phyloP scores from a whole-genome alignment of 2,797 vertebrate genomes.

The Macrochelys suwanniensis region DNA sequence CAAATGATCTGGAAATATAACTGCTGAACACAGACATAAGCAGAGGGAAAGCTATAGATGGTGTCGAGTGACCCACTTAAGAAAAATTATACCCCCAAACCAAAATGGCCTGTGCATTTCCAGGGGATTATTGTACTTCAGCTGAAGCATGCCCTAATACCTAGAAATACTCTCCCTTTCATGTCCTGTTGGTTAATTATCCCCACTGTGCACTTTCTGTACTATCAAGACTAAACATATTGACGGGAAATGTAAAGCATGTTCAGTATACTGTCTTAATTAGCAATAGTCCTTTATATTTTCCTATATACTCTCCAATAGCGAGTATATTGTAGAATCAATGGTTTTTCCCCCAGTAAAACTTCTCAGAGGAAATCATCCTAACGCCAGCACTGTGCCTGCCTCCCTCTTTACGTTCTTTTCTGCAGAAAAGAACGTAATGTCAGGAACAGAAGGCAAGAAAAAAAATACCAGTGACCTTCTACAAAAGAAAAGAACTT shows the following conservation, averaged over 20 bases:
- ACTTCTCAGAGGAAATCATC: background rate
- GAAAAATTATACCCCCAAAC: background rate
- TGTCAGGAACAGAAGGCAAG: background rate
- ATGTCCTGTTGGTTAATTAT: background rate
- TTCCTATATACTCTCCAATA: accelerated
- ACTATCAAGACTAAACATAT: accelerated
- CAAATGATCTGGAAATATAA: background rate
- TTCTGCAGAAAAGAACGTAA: background rate
- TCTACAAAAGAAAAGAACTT: accelerated
- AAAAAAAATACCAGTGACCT: accelerated
- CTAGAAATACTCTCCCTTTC: background rate
- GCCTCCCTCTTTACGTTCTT: background rate
- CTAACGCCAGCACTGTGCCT: accelerated
- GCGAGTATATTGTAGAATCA: background rate
- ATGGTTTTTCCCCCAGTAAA: accelerated
- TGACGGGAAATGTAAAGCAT: accelerated
- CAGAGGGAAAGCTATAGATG: background rate
- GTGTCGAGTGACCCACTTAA: background rate
- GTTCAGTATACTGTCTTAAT: background rate
- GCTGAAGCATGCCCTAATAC: background rate
- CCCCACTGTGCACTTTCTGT: background rate
- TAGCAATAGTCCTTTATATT: background rate
- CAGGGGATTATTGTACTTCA: background rate
- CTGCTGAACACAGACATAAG: background rate
- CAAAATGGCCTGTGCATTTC: background rate